Percentiles rank a stretch among this genome's conserved stretches.
Evolutionary conservation across 2,113 vertebrate species (phyloP).

Genomic region (Macaca nemestrina): DNA sequence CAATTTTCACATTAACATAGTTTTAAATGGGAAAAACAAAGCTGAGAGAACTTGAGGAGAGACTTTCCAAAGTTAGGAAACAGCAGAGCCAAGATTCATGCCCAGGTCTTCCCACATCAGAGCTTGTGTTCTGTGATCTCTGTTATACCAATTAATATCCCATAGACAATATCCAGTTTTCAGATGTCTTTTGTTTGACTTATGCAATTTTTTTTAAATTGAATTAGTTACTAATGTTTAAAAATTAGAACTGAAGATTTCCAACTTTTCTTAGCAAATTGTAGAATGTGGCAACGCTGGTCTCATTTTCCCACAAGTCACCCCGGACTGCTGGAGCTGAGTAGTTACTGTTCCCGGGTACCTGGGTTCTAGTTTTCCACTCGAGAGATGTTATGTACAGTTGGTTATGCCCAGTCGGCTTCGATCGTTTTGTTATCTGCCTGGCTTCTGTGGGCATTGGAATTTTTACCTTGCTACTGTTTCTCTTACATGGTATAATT

Average conservation of each 20-base stretch:
- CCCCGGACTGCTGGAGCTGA: not conserved
- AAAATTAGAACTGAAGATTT: constrained; percentile 7
- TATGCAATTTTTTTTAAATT: not conserved
- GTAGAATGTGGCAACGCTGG: not conserved
- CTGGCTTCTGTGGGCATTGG: not conserved
- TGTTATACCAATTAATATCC: not conserved
- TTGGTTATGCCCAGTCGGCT: not conserved
- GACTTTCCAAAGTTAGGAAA: not conserved
- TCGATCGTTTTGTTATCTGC: not conserved
- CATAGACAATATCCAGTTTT: not conserved
- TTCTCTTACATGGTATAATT: not conserved
- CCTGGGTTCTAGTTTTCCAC: no score
- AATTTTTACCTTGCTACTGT: not conserved
- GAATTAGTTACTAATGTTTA: not conserved
- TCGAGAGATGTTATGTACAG: not conserved
- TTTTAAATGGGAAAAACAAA: not conserved
- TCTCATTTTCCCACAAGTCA: not conserved
- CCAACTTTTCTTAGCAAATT: not conserved
- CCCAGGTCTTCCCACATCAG: not conserved
- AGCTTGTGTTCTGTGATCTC: not conserved
- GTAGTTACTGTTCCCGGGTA: not conserved
- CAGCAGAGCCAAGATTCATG: not conserved
- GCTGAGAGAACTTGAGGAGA: not conserved
- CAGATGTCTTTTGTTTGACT: not conserved
- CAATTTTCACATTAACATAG: not conserved